phyloP scores from a whole-genome alignment of 2,113 vertebrate species.

The Pithys albifrons region DNA sequence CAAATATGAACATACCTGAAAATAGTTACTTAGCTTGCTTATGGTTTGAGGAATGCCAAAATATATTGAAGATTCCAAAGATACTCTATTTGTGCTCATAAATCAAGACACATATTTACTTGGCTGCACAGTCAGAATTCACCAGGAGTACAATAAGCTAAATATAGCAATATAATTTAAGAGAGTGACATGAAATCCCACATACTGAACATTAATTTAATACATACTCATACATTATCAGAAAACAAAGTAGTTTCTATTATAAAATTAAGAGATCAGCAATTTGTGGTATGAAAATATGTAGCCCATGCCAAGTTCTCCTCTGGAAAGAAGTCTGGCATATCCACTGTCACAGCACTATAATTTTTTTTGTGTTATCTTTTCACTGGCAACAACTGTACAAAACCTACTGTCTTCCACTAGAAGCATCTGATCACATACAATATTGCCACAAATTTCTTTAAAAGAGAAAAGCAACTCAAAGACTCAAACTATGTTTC shows the following conservation, averaged over 20 bases:
- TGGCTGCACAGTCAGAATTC: not conserved
- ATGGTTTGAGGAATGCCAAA: not conserved
- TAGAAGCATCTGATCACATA: not conserved
- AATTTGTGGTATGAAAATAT: not conserved
- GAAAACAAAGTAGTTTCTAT: not conserved
- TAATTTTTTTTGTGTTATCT: not conserved
- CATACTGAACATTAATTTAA: not conserved
- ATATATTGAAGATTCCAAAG: not conserved
- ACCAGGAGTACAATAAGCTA: not conserved
- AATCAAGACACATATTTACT: not conserved
- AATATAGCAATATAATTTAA: not conserved
- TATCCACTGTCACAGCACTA: not conserved
- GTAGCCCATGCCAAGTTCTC: not conserved
- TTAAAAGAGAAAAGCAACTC: not conserved
- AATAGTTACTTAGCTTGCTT: not conserved
- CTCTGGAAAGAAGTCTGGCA: not conserved
- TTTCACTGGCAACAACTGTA: not conserved
- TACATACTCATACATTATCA: not conserved
- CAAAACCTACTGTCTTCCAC: not conserved
- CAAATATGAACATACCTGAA: not conserved
- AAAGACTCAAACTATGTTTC: constrained; percentile 29
- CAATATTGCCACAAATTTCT: not conserved
- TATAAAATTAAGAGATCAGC: not conserved
- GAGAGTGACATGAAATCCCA: not conserved
- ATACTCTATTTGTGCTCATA: not conserved